Conservation (phyloP, 2,113 vertebrate genomes). For the Epinephelus lanceolatus region DNA sequence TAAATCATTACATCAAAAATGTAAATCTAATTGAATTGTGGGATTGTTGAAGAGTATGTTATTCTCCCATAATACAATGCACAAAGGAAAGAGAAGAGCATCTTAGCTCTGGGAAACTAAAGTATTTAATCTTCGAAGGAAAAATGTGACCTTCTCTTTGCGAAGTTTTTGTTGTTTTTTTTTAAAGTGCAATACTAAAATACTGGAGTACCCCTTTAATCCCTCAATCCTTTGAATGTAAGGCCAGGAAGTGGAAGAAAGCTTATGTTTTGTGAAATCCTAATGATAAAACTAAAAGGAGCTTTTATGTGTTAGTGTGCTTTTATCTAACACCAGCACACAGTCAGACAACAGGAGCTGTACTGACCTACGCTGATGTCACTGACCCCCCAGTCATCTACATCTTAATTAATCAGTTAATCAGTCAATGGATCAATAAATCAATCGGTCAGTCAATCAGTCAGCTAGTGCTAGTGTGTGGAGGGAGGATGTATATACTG, state of each 20-base stretch:
- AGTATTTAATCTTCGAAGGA: too few relatives aligned
- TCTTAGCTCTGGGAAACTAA: neutral
- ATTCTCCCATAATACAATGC: too few relatives aligned
- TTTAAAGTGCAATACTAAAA: too few relatives aligned
- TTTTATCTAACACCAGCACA: neutral
- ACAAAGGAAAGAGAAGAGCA: neutral
- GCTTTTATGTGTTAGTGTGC: neutral
- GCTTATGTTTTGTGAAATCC: too few relatives aligned
- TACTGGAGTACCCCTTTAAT: neutral
- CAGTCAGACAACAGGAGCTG: neutral
- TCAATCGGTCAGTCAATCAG: constrained; percentile 3
- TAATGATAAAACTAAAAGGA: neutral
- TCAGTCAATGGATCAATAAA: neutral
- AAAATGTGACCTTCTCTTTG: too few relatives aligned
- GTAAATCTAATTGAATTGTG: neutral
- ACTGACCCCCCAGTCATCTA: neutral
- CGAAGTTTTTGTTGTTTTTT: neutral
- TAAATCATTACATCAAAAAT: too few relatives aligned
- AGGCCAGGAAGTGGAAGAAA: too few relatives aligned
- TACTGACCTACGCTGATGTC: neutral
- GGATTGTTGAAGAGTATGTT: neutral
- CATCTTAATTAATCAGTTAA: neutral
- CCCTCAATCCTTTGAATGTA: neutral
- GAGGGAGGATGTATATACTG: neutral
- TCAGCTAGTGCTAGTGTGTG: neutral